These are phyloP conservation scores for Lumbricus terrestris DNA, from an alignment of 2,888 invertebrate genomes.

Conservation along the genomic window DNA sequence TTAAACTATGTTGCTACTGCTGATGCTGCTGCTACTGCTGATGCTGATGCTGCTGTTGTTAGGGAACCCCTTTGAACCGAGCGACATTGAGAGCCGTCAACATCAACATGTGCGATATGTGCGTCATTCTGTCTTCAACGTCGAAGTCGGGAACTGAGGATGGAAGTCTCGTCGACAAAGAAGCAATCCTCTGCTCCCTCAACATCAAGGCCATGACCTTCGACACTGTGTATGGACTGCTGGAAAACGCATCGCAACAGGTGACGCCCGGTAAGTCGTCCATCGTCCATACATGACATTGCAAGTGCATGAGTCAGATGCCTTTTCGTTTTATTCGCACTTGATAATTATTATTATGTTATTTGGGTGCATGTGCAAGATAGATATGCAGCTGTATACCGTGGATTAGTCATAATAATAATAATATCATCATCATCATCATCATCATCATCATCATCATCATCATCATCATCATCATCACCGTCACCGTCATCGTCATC, in stretches of 20 bases:
- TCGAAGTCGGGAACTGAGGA: slow-evolving; percentile 71
- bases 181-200: slow-evolving; percentile 97
- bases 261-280: background rate
- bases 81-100: slow-evolving; percentile 98
- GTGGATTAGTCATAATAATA: too few species aligned
- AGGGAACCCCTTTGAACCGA: slow-evolving; percentile 93
- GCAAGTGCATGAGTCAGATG: too few species aligned
- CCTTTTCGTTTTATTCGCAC: too few species aligned
- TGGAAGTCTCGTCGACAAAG: slow-evolving; percentile 99
- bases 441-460: background rate
- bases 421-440: too few species aligned
- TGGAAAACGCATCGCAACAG: slow-evolving; percentile 41
- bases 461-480: slow-evolving; percentile 9
- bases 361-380: background rate
- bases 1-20: background rate
- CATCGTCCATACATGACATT: too few species aligned
- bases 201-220: slow-evolving; percentile 84
- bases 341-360: background rate
- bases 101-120: slow-evolving; percentile 99
- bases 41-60: slow-evolving; percentile 44
- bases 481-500: slow-evolving; percentile 4
- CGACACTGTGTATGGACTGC: slow-evolving; percentile 74
- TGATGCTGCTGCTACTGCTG: background rate
- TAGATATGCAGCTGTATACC: background rate
- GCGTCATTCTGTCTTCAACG: slow-evolving; percentile 95